These are phyloP conservation scores for Scaptomyza reducta DNA, from an alignment of 2,888 invertebrate species.

Conservation along the genomic window DNA sequence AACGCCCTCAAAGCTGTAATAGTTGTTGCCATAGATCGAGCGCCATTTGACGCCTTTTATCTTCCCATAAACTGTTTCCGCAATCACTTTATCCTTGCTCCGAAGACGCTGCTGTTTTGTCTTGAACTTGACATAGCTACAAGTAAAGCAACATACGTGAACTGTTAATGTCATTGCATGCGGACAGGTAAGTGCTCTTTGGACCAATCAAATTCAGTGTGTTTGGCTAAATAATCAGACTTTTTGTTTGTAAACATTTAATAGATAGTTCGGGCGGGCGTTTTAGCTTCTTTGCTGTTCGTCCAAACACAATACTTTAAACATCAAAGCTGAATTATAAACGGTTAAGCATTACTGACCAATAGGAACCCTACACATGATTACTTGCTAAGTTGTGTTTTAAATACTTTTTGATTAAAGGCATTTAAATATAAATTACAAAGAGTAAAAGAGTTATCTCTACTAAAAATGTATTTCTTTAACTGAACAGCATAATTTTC, in stretches of 20 bases:
- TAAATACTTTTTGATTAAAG: no score
- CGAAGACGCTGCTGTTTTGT: conserved; percentile 81
- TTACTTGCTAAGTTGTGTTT: no score
- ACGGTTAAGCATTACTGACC: not conserved
- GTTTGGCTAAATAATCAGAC: conserved; percentile 24
- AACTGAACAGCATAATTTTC: not conserved
- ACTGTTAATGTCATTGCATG: conserved; percentile 15
- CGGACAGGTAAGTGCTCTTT: conserved; percentile 43
- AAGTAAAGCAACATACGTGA: conserved; percentile 16
- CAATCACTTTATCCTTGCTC: conserved; percentile 81
- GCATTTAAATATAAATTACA: no score
- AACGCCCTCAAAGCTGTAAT: conserved; percentile 83
- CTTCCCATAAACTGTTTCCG: conserved; percentile 81
- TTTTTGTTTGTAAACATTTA: conserved; percentile 37
- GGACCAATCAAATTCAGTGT: conserved; percentile 20
- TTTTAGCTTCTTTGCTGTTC: conserved; percentile 3
- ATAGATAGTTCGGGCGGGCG: conserved; percentile 6
- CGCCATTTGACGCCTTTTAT: conserved; percentile 83
- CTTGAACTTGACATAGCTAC: conserved; percentile 83
- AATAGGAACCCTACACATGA: not conserved
- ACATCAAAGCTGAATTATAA: not conserved
- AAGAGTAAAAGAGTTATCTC: no score
- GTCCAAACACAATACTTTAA: conserved; percentile 15
- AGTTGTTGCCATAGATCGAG: conserved; percentile 80
- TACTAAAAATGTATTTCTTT: not conserved